Percentiles rank a stretch among this genome's conserved stretches.
phyloP scores from a whole-genome alignment of 2,888 invertebrate genomes.

The Chrysina gloriosa region DNA sequence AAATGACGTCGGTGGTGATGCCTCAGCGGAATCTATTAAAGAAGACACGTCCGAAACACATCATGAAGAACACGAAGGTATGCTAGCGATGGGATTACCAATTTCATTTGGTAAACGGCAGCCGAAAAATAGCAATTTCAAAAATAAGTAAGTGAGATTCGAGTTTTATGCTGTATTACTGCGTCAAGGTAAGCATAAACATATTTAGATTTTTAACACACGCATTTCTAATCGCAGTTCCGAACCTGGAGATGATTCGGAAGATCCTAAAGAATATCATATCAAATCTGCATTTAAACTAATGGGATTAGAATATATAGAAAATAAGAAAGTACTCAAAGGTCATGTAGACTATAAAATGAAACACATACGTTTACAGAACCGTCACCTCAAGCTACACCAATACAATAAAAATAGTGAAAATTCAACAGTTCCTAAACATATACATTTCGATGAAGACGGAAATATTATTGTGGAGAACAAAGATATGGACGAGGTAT shows the following conservation, averaged over 20 bases:
- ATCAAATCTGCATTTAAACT: constrained; percentile 69
- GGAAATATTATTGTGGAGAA: constrained; percentile 68
- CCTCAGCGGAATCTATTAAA: background rate
- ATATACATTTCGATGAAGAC: constrained; percentile 76
- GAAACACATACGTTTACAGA: constrained; percentile 70
- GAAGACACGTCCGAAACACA: background rate
- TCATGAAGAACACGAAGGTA: constrained; percentile 43
- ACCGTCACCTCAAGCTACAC: constrained; percentile 68
- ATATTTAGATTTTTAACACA: background rate
- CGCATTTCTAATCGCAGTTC: constrained; percentile 67
- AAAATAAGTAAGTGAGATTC: constrained; percentile 17
- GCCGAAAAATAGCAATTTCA: constrained; percentile 23
- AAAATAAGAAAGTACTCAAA: constrained; percentile 61
- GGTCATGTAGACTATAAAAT: constrained; percentile 76
- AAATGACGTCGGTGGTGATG: background rate
- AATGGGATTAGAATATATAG: constrained; percentile 69
- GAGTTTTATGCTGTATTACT: no score
- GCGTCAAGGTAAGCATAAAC: background rate
- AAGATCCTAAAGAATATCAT: constrained; percentile 28
- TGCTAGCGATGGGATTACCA: constrained; percentile 59
- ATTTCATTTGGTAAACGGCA: constrained; percentile 53
- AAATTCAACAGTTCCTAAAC: constrained; percentile 65
- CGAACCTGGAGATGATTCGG: constrained; percentile 56
- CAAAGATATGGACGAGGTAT: constrained; percentile 54
- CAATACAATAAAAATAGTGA: constrained; percentile 61